These are phyloP conservation scores for honey bee (Apis mellifera) DNA, from an alignment of 1,140 invertebrate species.

Conservation along the genomic window Amel_HAv3.1 CM009931.2:18672001-18672500, in stretches of 20 bases:
- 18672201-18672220: neutral
- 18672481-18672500: slow-evolving; percentile 20
- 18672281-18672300: neutral
- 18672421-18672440: slow-evolving; percentile 64
- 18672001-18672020: slow-evolving; percentile 29
- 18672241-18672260: neutral
- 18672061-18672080: slow-evolving; percentile 19
- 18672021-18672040: neutral
- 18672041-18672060: neutral
- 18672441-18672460: slow-evolving; percentile 64
- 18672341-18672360: neutral
- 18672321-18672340: slow-evolving; percentile 13
- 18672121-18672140: slow-evolving; percentile 43
- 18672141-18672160: slow-evolving; percentile 28
- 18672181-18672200: slow-evolving; percentile 30
- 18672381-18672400: slow-evolving; percentile 8
- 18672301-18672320: neutral
- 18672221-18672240: slow-evolving; percentile 46
- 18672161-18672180: slow-evolving; percentile 35
- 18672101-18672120: slow-evolving; percentile 35
- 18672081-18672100: neutral
- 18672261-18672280: no score
- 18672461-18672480: slow-evolving; percentile 14
- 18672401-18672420: slow-evolving; percentile 64
- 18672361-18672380: neutral